Base-by-base conservation (phyloP, 2,888 invertebrate species). In the Toxonevra muliebris region DNA sequence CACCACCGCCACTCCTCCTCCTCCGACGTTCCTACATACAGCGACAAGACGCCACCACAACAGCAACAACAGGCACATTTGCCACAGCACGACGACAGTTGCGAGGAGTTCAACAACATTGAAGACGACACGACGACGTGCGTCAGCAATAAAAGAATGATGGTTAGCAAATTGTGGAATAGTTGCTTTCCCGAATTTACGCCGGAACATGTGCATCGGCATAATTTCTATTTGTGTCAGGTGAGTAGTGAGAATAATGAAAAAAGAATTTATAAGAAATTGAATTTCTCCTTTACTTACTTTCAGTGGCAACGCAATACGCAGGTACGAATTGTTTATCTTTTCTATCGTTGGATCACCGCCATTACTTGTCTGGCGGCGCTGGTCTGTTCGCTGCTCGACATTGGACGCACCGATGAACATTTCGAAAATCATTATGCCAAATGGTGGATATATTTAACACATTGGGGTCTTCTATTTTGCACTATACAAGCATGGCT, bases 391-490 rank as follows among this genome's bases (percentile, higher is more conserved):
- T 86, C 86, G 30, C 75, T 84, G 55, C 77, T 86, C 70, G 86
- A 86, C 71, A 82, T 86, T 65, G 86, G 86, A 10, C 84, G 85
- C 20, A 80, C 84, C n/a, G 86, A 85, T 45, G 85, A 85, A 71
- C 85, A 83, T 52, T 83, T 79, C 68, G 86, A 86, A 75, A 81
- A 85, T 74, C 86, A 86, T 74, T 84, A 85, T 71, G 85, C 85
- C 71, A 86, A 86, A 75, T 86, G 86, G 86, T 86, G 86, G 86
- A 86, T 86, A 66, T 86, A 86, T 71, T 72, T 86, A 69, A 86
- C 85, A 65, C 84, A 86, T 72, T 86, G 85, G 85, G 85, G 85
- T 1, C 74, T 86, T 62, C 76, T 86, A 45, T 83, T 83, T 45
- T 85, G 86, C 72, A 84, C 85, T 2, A 76, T 80, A 10, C 85